These are phyloP conservation scores for Oceanodroma leucorhoa DNA, from an alignment of 2,797 vertebrate genomes.

Conservation along the genomic window DNA sequence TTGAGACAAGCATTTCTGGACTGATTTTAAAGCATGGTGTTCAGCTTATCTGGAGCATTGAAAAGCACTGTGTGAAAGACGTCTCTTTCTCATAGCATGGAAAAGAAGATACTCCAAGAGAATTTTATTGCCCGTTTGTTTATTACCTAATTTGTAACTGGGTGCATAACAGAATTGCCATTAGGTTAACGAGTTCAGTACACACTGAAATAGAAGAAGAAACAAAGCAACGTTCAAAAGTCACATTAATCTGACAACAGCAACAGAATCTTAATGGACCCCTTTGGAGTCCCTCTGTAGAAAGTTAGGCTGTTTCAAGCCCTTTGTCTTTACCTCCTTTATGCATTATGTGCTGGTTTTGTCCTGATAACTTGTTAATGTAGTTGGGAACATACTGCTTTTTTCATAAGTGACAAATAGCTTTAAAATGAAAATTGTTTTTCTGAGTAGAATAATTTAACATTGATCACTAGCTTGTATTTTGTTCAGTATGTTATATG, in stretches of 20 bases:
- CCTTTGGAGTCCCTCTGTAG: neutral
- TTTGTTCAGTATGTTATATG: neutral
- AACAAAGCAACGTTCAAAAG: neutral
- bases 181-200: neutral
- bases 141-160: neutral
- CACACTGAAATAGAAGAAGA: neutral
- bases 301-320: neutral
- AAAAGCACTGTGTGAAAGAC: neutral
- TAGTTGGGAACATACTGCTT: neutral
- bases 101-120: neutral
- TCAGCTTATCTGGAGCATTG: neutral
- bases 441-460: slow-evolving; percentile 5
- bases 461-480: neutral
- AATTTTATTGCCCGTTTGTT: neutral
- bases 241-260: neutral
- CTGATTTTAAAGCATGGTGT: neutral
- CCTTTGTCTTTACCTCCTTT: neutral
- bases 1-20: neutral
- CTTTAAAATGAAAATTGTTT: slow-evolving; percentile 26
- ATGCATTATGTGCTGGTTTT: neutral
- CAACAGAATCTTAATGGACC: neutral
- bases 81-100: neutral
- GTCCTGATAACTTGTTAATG: neutral
- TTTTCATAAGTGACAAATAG: neutral
- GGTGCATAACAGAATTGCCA: neutral